Evolutionary conservation across 1,140 invertebrate species (phyloP).

Genomic region (Acromyrmex echinatior): DNA sequence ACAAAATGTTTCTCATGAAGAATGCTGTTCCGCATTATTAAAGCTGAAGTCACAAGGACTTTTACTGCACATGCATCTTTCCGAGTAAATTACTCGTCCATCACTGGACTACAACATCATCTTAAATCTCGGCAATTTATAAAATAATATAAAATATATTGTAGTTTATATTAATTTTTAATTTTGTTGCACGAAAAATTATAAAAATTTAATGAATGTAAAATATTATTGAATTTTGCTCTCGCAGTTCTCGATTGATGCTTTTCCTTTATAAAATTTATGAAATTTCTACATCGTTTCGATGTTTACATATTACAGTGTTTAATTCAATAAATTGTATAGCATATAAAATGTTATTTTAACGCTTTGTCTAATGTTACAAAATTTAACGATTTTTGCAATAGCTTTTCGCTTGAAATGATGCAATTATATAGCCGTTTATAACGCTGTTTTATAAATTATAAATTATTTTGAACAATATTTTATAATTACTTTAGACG

Average conservation of each 20-base stretch:
- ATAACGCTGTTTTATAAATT: background rate
- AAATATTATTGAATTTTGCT: background rate
- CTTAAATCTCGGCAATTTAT: background rate
- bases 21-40: constrained; percentile 35
- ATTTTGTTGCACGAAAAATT: background rate
- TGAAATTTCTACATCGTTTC: background rate
- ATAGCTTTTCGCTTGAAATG: background rate
- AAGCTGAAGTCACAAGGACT: constrained; percentile 12
- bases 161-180: background rate
- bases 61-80: background rate
- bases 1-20: constrained; percentile 25
- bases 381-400: background rate
- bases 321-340: background rate
- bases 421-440: background rate
- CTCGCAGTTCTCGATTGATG: background rate
- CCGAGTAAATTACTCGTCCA: constrained; percentile 18
- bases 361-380: background rate
- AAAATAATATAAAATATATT: background rate
- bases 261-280: background rate
- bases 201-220: background rate
- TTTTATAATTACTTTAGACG: background rate
- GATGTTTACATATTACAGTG: background rate
- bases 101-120: background rate
- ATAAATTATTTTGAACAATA: background rate
- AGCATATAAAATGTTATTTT: background rate